A percentile compares a stretch with the other conserved stretches of the same genome.
These are phyloP conservation scores for Liodrosophila aerea DNA, from an alignment of 2,888 invertebrate genomes.

Conservation along the genomic window DNA sequence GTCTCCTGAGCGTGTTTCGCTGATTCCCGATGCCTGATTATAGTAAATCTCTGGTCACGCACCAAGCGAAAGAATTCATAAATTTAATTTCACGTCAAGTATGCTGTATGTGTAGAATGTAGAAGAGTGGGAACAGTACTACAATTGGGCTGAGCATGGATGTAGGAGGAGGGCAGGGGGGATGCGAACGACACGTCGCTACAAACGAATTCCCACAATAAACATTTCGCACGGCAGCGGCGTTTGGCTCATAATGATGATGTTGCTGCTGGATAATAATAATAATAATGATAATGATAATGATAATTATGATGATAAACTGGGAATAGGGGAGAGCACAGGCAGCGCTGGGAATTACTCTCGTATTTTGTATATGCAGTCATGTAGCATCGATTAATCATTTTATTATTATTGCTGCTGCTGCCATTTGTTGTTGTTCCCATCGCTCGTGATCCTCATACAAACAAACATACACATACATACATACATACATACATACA, in stretches of 20 bases:
- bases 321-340: conserved; percentile 56
- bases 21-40: conserved; percentile 75
- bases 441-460: conserved; percentile 69
- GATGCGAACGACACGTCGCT: conserved; percentile 48
- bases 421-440: conserved; percentile 71
- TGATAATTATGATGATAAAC: conserved; percentile 18
- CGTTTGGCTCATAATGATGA: conserved; percentile 38
- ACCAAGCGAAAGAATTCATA: conserved; percentile 75
- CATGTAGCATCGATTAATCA: conserved; percentile 78
- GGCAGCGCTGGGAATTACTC: conserved; percentile 66
- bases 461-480: conserved; percentile 11
- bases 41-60: conserved; percentile 77
- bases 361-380: conserved; percentile 67
- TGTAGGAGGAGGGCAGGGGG: background rate
- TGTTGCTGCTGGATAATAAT: conserved; percentile 19
- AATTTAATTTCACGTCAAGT: conserved; percentile 69
- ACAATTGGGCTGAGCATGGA: background rate
- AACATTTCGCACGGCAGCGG: conserved; percentile 68
- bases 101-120: background rate
- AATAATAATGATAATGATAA: conserved; percentile 16
- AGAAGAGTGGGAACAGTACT: background rate
- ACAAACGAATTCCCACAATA: conserved; percentile 71
- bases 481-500: background rate
- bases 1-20: conserved; percentile 74
- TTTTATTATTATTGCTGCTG: conserved; percentile 77